Evolutionary conservation across 2,113 vertebrate species (phyloP).

Genomic region (Chlorodrepanis virens): DNA sequence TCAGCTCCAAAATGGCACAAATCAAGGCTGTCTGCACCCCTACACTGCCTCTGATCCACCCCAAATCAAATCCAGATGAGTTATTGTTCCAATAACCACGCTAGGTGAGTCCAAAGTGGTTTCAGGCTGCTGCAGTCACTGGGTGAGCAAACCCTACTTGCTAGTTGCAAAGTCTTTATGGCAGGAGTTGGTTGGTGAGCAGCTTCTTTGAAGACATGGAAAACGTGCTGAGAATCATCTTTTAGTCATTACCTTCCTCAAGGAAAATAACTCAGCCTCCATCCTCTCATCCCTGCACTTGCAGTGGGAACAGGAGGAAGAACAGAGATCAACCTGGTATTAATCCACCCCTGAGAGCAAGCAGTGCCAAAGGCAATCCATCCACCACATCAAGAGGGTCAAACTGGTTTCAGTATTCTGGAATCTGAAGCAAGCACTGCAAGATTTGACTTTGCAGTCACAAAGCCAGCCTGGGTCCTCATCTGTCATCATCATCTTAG

Average conservation of each 20-base stretch:
- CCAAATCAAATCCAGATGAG: not conserved
- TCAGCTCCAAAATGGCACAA: not conserved
- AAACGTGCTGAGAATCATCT: rapidly evolving
- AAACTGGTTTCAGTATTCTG: not conserved
- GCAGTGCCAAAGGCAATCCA: not conserved
- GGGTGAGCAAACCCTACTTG: not conserved
- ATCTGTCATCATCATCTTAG: too few relatives aligned
- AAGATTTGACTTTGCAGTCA: not conserved
- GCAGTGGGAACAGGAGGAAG: not conserved
- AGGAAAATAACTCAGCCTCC: not conserved
- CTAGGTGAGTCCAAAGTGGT: not conserved
- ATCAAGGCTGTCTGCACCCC: not conserved
- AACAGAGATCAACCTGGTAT: too few relatives aligned
- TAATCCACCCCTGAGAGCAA: not conserved
- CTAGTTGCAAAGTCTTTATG: rapidly evolving
- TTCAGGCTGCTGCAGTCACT: not conserved
- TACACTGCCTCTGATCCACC: not conserved
- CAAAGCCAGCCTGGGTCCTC: not conserved
- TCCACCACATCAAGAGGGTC: not conserved
- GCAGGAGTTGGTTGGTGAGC: not conserved
- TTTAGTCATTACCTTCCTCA: not conserved
- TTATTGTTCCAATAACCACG: not conserved
- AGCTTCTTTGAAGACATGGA: not conserved
- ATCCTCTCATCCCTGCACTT: not conserved
- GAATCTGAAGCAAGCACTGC: not conserved